Conservation (phyloP, 2,113 vertebrate species). For the Tonatia bakeri region DNA sequence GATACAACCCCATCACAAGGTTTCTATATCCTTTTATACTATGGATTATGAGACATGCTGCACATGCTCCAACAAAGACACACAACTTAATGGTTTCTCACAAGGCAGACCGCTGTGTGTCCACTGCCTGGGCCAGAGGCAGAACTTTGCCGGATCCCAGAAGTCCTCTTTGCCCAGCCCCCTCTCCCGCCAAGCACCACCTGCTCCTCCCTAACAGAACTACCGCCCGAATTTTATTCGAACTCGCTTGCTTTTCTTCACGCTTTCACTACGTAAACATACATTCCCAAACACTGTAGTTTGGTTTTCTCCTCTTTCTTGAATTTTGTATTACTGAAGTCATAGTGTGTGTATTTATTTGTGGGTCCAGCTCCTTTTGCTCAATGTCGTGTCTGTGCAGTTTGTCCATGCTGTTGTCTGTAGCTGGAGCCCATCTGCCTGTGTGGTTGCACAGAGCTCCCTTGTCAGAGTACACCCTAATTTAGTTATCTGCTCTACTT, state of each 20-base stretch:
- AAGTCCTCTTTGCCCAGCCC: neutral
- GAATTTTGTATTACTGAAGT: neutral
- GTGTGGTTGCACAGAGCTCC: neutral
- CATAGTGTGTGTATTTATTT: neutral
- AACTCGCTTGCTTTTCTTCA: neutral
- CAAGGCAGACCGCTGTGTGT: neutral
- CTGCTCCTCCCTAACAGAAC: neutral
- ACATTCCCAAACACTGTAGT: neutral
- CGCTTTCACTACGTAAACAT: neutral
- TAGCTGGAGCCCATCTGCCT: neutral
- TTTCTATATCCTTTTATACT: neutral
- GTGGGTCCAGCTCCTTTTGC: neutral
- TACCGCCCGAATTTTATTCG: neutral
- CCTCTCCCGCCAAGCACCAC: neutral
- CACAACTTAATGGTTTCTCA: neutral
- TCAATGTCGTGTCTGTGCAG: fast-evolving
- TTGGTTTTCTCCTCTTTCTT: neutral
- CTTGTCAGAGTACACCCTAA: fast-evolving
- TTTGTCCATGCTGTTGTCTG: fast-evolving
- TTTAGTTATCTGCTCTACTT: fast-evolving
- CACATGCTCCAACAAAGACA: neutral
- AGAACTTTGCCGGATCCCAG: neutral
- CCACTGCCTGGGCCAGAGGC: neutral
- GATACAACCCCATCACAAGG: neutral
- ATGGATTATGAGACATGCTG: fast-evolving